Evolutionary conservation across 2,888 invertebrate genomes (phyloP), one percentile per base, ranked within the genome.

Genomic region (Cryptocephalus moraei): DNA sequence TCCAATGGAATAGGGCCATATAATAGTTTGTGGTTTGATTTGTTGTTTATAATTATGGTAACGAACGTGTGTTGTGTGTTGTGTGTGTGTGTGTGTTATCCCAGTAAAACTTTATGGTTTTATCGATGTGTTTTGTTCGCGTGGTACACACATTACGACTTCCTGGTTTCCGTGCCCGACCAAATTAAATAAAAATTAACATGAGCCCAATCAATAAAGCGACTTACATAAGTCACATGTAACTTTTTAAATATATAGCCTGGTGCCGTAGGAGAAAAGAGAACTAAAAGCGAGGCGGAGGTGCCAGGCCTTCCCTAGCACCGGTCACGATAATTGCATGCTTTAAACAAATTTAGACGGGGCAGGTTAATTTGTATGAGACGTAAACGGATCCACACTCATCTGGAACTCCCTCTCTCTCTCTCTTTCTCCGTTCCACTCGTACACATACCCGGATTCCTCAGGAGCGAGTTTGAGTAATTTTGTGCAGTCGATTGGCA

Each of bases 311-410:
- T 57, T 58, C 58, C 63, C 65, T 64, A 65, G 69, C 65, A 68
- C 69, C 63, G 66, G 54, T 58, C 60, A 60, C 56, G 64, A 66
- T 70, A 70, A 70, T 70, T 70, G 70, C 70, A 70, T 70, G 70
- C 64, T 65, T 65, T 66, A 66, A 67, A 67, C 68, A 64, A 69
- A 69, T 70, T 70, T 68, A 66, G 65, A 59, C 65, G 63, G 12
- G 42, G 66, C 65, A 66, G 65, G 65, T 67, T 69, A 69, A 69
- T 69, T 69, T 68, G 66, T 68, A 67, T 60, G 66, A 61, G 64
- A 66, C 66, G 62, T 63, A 63, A 65, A 63, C 63, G 63, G 63
- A 63, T 65, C 64, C 59, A 59, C 36, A 36, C 62, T 61, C 58
- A 59, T 61, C 59, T 59, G 59, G 58, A n/a, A n/a, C n/a, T n/a